These are phyloP conservation scores for Andrena minutula DNA, from an alignment of 2,888 invertebrate species.

Conservation along the genomic window DNA sequence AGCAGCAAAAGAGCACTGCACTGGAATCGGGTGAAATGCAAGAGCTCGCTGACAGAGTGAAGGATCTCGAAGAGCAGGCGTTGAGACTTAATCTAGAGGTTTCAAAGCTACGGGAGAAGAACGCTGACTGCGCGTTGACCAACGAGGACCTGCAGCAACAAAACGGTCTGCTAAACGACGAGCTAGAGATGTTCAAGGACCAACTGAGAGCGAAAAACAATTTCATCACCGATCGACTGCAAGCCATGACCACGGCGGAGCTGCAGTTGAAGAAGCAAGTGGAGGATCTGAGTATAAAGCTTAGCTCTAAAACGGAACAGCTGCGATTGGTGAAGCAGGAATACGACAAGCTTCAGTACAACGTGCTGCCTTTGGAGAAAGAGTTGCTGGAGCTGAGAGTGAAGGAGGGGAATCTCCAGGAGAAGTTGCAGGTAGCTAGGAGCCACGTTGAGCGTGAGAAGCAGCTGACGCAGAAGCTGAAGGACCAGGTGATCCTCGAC, in stretches of 20 bases:
- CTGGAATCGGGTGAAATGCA: conserved; percentile 70
- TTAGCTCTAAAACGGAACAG: conserved; percentile 81
- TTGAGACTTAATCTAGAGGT: conserved; percentile 79
- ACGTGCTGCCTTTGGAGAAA: conserved; percentile 79
- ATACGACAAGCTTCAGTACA: conserved; percentile 79
- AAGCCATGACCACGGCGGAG: conserved; percentile 79
- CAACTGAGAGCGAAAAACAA: conserved; percentile 81
- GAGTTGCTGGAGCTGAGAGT: conserved; percentile 80
- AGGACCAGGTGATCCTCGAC: conserved; percentile 83
- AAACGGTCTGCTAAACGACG: conserved; percentile 80
- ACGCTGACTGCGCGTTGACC: conserved; percentile 75
- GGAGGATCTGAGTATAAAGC: conserved; percentile 80
- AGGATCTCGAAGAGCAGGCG: conserved; percentile 80
- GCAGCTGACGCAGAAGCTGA: conserved; percentile 80
- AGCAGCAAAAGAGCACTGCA: conserved; percentile 71
- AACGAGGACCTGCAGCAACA: conserved; percentile 81
- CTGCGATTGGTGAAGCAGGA: conserved; percentile 76
- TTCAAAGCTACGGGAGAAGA: conserved; percentile 78
- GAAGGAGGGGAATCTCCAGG: conserved; percentile 76
- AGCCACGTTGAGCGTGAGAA: conserved; percentile 82
- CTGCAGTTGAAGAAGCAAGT: conserved; percentile 79
- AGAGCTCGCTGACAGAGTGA: conserved; percentile 76
- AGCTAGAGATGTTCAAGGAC: conserved; percentile 81
- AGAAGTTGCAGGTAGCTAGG: conserved; percentile 78
- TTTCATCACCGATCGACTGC: conserved; percentile 80